phyloP scores from a whole-genome alignment of 1,140 invertebrate species.

The Whitmania pigra region DNA sequence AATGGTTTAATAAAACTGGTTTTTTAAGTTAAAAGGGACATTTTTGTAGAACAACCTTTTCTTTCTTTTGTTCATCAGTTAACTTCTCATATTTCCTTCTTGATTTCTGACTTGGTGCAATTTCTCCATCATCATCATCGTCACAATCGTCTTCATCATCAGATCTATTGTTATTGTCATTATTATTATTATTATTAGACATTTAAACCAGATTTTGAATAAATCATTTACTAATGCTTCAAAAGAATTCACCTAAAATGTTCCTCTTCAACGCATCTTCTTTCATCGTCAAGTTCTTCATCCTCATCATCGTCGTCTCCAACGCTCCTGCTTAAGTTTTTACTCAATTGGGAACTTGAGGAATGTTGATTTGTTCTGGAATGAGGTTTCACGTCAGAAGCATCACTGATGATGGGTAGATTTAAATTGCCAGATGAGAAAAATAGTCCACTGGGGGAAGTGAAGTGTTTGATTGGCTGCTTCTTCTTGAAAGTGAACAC shows the following conservation, averaged over 20 bases:
- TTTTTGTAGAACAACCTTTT: constrained; percentile 7
- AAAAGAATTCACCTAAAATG: background rate
- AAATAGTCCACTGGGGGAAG: background rate
- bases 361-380: background rate
- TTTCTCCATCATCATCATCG: constrained; percentile 1
- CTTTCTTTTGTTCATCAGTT: constrained; percentile 8
- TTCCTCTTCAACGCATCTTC: background rate
- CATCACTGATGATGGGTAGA: no score
- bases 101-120: constrained; percentile 1
- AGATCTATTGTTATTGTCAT: background rate
- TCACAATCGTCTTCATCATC: background rate
- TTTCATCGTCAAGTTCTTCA: background rate
- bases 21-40: background rate
- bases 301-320: background rate
- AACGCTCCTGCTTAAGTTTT: background rate
- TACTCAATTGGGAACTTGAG: background rate
- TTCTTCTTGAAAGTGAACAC: constrained; percentile 11
- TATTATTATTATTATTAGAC: background rate
- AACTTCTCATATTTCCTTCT: background rate
- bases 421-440: no score
- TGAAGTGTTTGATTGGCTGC: background rate
- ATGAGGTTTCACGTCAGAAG: background rate
- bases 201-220: background rate
- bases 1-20: no score
- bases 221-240: background rate